A percentile compares a stretch with the other conserved stretches of the same genome.
phyloP scores from a whole-genome alignment of 2,888 invertebrate genomes.

The Allophyes oxyacanthae region DNA sequence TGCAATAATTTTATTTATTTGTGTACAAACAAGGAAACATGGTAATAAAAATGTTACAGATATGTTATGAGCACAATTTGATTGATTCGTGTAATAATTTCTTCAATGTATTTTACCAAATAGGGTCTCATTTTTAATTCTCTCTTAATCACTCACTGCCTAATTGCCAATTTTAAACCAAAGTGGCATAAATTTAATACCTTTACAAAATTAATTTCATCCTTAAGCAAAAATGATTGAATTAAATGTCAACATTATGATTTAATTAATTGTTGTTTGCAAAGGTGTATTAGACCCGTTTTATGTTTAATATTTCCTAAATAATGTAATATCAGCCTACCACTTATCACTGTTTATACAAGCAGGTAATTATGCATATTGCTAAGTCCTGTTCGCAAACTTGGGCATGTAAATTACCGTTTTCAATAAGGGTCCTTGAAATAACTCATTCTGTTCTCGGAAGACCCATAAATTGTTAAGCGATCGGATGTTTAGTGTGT shows the following conservation, averaged over 20 bases:
- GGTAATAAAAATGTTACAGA: too few relatives aligned
- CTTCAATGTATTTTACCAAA: too few relatives aligned
- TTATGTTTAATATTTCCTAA: conserved; percentile 36
- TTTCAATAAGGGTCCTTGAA: conserved; percentile 46
- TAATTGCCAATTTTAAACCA: too few relatives aligned
- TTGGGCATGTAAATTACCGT: conserved; percentile 41
- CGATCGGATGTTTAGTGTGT: conserved; percentile 7
- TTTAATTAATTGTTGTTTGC: conserved; percentile 26
- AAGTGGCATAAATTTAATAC: not conserved
- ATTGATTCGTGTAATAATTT: too few relatives aligned
- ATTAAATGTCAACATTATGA: conserved; percentile 21
- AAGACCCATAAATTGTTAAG: conserved; percentile 54
- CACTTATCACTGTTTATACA: conserved; percentile 54
- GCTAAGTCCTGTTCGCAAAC: conserved; percentile 41
- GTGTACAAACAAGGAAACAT: too few relatives aligned
- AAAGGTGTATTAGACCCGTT: conserved; percentile 17
- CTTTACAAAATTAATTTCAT: conserved; percentile 1
- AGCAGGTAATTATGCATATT: conserved; percentile 56
- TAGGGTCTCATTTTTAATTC: too few relatives aligned
- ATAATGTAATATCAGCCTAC: conserved; percentile 25
- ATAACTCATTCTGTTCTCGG: conserved; percentile 54
- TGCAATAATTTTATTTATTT: too few relatives aligned
- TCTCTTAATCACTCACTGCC: too few relatives aligned
- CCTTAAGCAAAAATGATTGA: conserved; percentile 1
- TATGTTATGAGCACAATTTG: too few relatives aligned